A percentile compares a stretch with the other conserved stretches of the same genome.
These are phyloP conservation scores for Cordilura impudica DNA, from an alignment of 2,888 invertebrate species.

Conservation along the genomic window DNA sequence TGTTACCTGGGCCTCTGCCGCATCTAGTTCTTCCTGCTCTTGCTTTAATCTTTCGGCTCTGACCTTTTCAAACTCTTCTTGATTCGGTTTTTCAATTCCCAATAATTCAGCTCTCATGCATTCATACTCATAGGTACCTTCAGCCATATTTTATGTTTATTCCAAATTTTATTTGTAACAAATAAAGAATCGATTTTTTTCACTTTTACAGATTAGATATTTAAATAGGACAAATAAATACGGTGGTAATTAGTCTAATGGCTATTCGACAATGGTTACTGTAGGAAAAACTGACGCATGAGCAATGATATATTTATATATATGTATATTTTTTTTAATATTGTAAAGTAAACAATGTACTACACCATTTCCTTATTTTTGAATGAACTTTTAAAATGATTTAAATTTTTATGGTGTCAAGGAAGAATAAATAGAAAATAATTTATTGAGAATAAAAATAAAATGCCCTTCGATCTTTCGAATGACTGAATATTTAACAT, in stretches of 20 bases:
- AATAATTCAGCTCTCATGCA: slow-evolving; percentile 88
- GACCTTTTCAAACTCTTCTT: slow-evolving; percentile 83
- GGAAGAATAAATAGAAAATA: too few species aligned
- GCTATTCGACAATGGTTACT: slow-evolving; percentile 38
- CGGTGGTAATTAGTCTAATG: slow-evolving; percentile 42
- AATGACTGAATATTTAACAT: too few species aligned
- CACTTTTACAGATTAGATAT: slow-evolving; percentile 11
- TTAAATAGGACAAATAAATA: slow-evolving; percentile 29
- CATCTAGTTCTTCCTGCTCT: slow-evolving; percentile 78
- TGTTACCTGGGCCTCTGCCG: slow-evolving; percentile 78
- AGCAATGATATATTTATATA: slow-evolving; percentile 24
- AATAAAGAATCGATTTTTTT: slow-evolving; percentile 46
- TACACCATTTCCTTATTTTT: slow-evolving; percentile 34
- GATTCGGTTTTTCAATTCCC: slow-evolving; percentile 84
- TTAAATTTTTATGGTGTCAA: too few species aligned
- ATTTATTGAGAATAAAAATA: not conserved
- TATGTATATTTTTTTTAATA: slow-evolving; percentile 23
- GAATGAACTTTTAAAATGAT: too few species aligned
- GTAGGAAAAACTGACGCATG: slow-evolving; percentile 46
- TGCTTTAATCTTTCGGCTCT: slow-evolving; percentile 77
- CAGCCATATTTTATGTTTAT: slow-evolving; percentile 69
- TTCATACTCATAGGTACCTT: slow-evolving; percentile 86
- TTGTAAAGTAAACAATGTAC: slow-evolving; percentile 14
- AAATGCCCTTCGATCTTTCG: not conserved
- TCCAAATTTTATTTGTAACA: not conserved